These are phyloP conservation scores for Glyptemys insculpta DNA, from an alignment of 2,797 vertebrate species.

Conservation along the genomic window DNA sequence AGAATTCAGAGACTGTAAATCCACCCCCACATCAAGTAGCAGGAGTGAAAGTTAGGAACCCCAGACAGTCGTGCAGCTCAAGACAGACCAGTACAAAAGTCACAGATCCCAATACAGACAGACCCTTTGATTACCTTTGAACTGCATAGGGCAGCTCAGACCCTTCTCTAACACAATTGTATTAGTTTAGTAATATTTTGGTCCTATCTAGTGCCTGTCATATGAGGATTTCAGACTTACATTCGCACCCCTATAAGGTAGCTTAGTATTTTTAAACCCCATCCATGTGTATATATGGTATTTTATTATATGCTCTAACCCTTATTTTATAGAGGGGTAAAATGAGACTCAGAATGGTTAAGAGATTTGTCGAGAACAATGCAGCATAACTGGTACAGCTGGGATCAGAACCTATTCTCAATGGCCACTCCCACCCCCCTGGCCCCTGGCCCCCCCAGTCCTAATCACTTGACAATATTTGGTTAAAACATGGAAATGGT, in stretches of 20 bases:
- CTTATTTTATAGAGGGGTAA: not conserved
- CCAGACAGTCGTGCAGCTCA: not conserved
- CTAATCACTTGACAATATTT: not conserved
- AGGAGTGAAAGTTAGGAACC: not conserved
- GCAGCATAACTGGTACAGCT: accelerated
- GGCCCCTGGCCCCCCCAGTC: not conserved
- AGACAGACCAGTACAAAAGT: not conserved
- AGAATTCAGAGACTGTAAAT: conserved; percentile 25
- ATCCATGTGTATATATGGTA: not conserved
- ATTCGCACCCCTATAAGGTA: no score
- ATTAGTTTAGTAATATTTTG: not conserved
- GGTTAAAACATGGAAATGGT: not conserved
- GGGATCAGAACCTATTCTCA: not conserved
- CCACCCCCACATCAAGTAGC: not conserved
- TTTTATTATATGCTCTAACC: not conserved
- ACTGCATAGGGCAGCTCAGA: not conserved
- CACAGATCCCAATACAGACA: not conserved
- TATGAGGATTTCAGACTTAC: not conserved
- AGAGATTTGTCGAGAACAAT: not conserved
- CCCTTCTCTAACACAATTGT: not conserved
- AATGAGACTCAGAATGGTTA: not conserved
- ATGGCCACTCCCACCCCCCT: not conserved
- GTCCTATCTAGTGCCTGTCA: not conserved
- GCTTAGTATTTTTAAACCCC: not conserved
- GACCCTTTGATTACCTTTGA: not conserved